Evolutionary conservation across 2,888 invertebrate genomes (phyloP).

Genomic region (Eupithecia subfuscata): DNA sequence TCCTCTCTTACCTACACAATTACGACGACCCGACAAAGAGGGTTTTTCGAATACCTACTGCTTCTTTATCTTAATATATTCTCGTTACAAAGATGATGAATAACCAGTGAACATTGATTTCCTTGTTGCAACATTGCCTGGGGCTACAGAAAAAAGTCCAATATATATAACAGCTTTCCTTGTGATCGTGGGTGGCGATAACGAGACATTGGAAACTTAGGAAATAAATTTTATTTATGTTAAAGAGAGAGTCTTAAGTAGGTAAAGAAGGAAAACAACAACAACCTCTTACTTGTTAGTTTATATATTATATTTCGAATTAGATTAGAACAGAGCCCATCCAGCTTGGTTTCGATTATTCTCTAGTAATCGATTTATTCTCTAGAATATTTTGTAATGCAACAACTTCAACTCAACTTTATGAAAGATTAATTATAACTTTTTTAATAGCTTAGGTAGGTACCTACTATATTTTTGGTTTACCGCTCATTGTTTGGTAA

Average conservation of each 20-base stretch:
- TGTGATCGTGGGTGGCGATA: background rate
- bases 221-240: too few species aligned
- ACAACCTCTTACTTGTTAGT: too few species aligned
- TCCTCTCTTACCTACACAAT: conserved; percentile 42
- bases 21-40: conserved; percentile 50
- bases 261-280: too few species aligned
- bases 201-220: background rate
- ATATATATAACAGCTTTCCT: background rate
- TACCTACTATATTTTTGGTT: background rate
- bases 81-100: background rate
- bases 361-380: background rate
- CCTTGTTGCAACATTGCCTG: background rate
- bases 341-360: background rate
- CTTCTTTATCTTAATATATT: background rate
- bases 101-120: background rate
- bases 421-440: background rate
- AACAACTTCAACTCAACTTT: background rate
- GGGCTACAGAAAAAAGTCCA: background rate
- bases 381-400: background rate
- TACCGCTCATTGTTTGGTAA: background rate
- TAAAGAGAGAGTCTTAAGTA: too few species aligned
- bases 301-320: too few species aligned
- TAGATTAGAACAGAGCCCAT: background rate
- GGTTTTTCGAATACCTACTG: background rate
- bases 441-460: too few species aligned